These are phyloP conservation scores for Anoplius nigerrimus DNA, from an alignment of 2,888 invertebrate species.

Conservation along the genomic window DNA sequence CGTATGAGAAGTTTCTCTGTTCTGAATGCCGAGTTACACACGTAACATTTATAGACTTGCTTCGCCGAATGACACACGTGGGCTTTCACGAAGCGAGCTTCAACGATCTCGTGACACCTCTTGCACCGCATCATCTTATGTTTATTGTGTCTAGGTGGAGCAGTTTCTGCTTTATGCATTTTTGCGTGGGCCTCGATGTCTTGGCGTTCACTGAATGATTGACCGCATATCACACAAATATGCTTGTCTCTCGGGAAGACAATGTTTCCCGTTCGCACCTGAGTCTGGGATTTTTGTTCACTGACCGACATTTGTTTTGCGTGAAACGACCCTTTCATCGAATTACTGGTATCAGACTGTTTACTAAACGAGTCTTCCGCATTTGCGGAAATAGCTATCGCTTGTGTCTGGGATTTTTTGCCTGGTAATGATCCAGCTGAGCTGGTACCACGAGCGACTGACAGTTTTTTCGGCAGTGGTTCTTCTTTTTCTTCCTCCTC, in stretches of 20 bases:
- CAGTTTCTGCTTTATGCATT: conserved; percentile 46
- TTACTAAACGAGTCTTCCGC: conserved; percentile 15
- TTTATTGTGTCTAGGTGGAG: conserved; percentile 41
- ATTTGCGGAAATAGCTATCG: background rate
- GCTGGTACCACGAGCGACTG: background rate
- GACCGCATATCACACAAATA: conserved; percentile 64
- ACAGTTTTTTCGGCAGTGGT: conserved; percentile 7
- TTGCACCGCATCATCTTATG: conserved; percentile 71
- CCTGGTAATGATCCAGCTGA: background rate
- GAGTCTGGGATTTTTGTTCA: conserved; percentile 12
- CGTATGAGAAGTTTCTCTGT: conserved; percentile 53
- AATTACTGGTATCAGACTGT: background rate
- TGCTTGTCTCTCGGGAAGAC: conserved; percentile 47
- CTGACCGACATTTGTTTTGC: background rate
- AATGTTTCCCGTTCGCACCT: conserved; percentile 14
- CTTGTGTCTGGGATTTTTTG: conserved; percentile 4
- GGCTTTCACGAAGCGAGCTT: conserved; percentile 65
- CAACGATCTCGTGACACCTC: conserved; percentile 70
- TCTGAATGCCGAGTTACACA: conserved; percentile 57
- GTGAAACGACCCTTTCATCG: background rate
- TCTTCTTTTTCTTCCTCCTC: background rate
- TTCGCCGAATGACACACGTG: conserved; percentile 63
- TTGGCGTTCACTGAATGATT: conserved; percentile 53
- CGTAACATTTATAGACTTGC: conserved; percentile 55
- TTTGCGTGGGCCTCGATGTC: conserved; percentile 64